phyloP scores from a whole-genome alignment of 2,797 vertebrate species.

The Sus cebifrons region DNA sequence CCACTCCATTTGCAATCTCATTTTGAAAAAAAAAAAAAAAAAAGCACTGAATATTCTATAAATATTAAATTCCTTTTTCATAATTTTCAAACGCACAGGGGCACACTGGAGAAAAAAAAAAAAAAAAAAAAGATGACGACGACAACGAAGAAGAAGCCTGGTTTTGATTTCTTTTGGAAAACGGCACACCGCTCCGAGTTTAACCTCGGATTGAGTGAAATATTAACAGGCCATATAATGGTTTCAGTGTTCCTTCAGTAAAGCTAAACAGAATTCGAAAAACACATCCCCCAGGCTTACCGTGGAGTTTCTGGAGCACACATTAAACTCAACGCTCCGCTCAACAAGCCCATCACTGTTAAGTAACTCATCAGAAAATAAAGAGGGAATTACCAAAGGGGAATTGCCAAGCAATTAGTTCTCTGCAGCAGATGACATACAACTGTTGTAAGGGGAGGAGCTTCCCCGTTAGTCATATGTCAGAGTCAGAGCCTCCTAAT shows the following conservation, averaged over 20 bases:
- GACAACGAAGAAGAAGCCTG: conserved; percentile 49
- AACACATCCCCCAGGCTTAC: conserved; percentile 82
- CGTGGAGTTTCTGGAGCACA: conserved; percentile 86
- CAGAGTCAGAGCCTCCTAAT: conserved; percentile 87
- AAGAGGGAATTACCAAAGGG: conserved; percentile 92
- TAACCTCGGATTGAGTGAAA: conserved; percentile 81
- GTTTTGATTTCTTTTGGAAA: conserved; percentile 81
- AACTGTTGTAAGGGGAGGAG: conserved; percentile 90
- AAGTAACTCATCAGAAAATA: conserved; percentile 93
- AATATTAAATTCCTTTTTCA: conserved; percentile 79
- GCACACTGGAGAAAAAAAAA: conserved; percentile 23
- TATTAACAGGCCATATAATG: conserved; percentile 82
- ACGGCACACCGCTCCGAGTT: neutral
- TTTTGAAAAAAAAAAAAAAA: conserved; percentile 57
- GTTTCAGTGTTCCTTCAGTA: conserved; percentile 86
- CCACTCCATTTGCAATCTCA: conserved; percentile 1
- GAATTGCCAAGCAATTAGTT: conserved; percentile 93
- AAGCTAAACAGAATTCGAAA: conserved; percentile 85
- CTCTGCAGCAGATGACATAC: conserved; percentile 92
- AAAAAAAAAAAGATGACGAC: conserved; percentile 28
- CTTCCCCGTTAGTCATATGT: conserved; percentile 89
- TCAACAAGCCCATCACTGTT: conserved; percentile 91
- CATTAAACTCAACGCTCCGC: conserved; percentile 87
- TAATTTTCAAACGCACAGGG: conserved; percentile 76
- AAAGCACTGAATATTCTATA: conserved; percentile 77